A percentile compares a stretch with the other conserved stretches of the same genome.
Evolutionary conservation across 2,797 vertebrate genomes (phyloP).

Genomic region (Acanthis flammea): DNA sequence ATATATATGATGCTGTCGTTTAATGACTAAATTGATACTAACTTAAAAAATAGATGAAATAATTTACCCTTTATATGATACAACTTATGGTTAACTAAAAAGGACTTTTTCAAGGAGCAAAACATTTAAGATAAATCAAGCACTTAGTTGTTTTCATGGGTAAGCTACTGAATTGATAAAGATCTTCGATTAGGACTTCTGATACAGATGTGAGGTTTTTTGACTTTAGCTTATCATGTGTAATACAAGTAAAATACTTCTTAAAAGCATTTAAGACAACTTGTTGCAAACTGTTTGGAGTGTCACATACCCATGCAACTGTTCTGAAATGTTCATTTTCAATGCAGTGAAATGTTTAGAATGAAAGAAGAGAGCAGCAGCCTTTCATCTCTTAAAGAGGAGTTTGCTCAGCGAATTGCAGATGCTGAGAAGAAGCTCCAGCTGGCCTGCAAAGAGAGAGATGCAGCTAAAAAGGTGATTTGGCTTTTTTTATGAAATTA

Average conservation of each 20-base stretch:
- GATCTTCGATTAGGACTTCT: not conserved
- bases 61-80: not conserved
- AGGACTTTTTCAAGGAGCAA: not conserved
- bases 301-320: not conserved
- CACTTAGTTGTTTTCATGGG: not conserved
- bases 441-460: constrained; percentile 94
- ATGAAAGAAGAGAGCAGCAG: constrained; percentile 92
- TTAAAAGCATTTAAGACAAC: not conserved
- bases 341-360: constrained; percentile 88
- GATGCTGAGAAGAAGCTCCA: constrained; percentile 95
- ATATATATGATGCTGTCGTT: not conserved
- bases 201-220: accelerated
- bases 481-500: not conserved
- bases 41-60: not conserved
- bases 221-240: not conserved
- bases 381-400: constrained; percentile 91
- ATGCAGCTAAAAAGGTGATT: constrained; percentile 93
- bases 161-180: not conserved
- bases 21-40: not conserved
- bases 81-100: not conserved
- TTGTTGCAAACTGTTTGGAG: not conserved
- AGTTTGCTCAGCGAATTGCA: constrained; percentile 95
- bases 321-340: constrained; percentile 40
- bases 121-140: not conserved
- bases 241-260: not conserved